Percentiles rank a stretch among this genome's conserved stretches.
Conservation (phyloP, 2,113 vertebrate species). For the Meriones unguiculatus region DNA sequence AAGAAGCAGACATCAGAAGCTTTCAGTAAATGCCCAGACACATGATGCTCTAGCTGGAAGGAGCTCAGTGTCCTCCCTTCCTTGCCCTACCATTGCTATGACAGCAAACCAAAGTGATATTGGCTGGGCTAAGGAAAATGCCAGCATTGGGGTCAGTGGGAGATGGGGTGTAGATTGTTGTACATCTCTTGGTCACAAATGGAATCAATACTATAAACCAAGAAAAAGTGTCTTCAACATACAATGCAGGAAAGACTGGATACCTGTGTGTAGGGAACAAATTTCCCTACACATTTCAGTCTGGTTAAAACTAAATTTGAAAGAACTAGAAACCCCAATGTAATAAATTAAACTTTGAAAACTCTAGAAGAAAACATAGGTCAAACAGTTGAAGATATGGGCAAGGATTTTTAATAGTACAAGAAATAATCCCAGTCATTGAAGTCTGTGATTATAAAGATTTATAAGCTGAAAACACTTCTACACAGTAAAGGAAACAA, state of each 20-base stretch:
- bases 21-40: not conserved
- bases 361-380: not conserved
- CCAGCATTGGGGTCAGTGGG: too few relatives aligned
- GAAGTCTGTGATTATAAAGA: not conserved
- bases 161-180: not conserved
- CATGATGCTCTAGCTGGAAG: not conserved
- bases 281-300: not conserved
- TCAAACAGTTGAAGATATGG: not conserved
- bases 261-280: not conserved
- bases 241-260: not conserved
- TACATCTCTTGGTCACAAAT: not conserved
- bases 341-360: not conserved
- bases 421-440: not conserved
- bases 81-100: too few relatives aligned
- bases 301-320: not conserved
- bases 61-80: not conserved
- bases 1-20: fast-evolving
- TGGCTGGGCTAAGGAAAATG: not conserved
- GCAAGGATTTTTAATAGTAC: not conserved
- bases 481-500: not conserved
- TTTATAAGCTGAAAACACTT: not conserved
- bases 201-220: not conserved
- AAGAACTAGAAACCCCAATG: not conserved
- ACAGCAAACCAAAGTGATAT: too few relatives aligned
- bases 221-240: not conserved